Percentiles rank a stretch among this genome's conserved stretches.
Evolutionary conservation across 2,797 vertebrate genomes (phyloP).

Genomic region (Knipowitschia caucasica): DNA sequence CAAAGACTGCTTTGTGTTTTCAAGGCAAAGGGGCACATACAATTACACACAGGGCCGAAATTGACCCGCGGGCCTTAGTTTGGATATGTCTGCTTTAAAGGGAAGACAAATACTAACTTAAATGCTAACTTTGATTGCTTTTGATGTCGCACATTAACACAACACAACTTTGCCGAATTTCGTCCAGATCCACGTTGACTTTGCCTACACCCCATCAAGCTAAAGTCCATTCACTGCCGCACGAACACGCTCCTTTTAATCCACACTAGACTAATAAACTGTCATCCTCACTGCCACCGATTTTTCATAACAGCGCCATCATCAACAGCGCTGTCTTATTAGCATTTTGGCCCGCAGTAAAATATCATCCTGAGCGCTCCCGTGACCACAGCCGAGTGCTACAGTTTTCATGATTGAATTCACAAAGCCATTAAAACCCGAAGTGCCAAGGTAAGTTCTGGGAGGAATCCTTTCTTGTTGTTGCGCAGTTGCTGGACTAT

Average conservation of each 20-base stretch:
- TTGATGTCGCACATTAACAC: background rate
- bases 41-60: no score
- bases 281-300: constrained; percentile 19
- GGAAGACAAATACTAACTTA: no score
- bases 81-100: no score
- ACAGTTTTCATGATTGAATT: constrained; percentile 51
- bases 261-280: constrained; percentile 24
- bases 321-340: constrained; percentile 41
- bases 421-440: constrained; percentile 52
- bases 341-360: constrained; percentile 24
- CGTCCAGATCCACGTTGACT: background rate
- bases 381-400: constrained; percentile 14
- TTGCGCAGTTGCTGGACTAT: constrained; percentile 20
- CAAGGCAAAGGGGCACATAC: no score
- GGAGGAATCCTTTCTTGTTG: constrained; percentile 25
- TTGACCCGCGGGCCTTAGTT: no score
- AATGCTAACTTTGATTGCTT: no score
- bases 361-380: constrained; percentile 11
- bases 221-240: background rate
- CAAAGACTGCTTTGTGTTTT: no score
- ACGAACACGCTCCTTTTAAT: constrained; percentile 16
- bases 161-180: background rate
- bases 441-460: constrained; percentile 45
- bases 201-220: background rate
- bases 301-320: constrained; percentile 34